A percentile compares a stretch with the other conserved stretches of the same genome.
phyloP scores from a whole-genome alignment of 2,797 vertebrate species.

The Intellagama lesueurii region DNA sequence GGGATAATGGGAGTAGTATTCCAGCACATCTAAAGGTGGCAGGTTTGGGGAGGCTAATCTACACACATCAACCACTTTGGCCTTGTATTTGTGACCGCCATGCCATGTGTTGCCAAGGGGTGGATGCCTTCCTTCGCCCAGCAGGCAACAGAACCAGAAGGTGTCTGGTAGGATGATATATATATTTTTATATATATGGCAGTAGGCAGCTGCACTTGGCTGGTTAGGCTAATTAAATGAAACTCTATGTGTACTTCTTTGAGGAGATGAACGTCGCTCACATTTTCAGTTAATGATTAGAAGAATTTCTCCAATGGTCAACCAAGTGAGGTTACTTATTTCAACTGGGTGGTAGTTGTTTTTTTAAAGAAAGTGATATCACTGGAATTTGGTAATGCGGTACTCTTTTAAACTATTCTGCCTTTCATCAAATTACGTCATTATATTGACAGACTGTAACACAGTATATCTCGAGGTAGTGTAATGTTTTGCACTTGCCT shows the following conservation, averaged over 20 bases:
- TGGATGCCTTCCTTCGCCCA: not conserved
- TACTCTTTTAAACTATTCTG: constrained; percentile 8
- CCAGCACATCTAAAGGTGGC: too few species aligned
- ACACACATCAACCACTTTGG: too few species aligned
- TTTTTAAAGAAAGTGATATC: constrained; percentile 17
- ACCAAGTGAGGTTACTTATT: constrained; percentile 67
- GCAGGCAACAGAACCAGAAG: too few species aligned
- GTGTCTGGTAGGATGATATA: too few species aligned
- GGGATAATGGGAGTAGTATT: too few species aligned
- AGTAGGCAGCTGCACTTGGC: too few species aligned
- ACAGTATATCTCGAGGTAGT: not conserved
- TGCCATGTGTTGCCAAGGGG: not conserved
- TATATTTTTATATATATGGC: too few species aligned
- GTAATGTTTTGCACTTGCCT: not conserved
- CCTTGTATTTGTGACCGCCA: too few species aligned
- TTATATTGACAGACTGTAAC: not conserved
- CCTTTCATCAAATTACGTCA: not conserved
- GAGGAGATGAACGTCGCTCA: constrained; percentile 49
- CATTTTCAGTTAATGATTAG: constrained; percentile 72
- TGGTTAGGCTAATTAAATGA: not conserved
- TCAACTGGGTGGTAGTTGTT: constrained; percentile 10
- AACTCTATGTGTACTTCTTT: constrained; percentile 34
- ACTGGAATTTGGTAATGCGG: constrained; percentile 17
- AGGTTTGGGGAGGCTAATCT: too few species aligned
- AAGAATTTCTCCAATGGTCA: constrained; percentile 66